Percentiles rank a stretch among this genome's conserved stretches.
phyloP scores from a whole-genome alignment of 2,113 vertebrate species.

The Antechinus stuartii region DNA sequence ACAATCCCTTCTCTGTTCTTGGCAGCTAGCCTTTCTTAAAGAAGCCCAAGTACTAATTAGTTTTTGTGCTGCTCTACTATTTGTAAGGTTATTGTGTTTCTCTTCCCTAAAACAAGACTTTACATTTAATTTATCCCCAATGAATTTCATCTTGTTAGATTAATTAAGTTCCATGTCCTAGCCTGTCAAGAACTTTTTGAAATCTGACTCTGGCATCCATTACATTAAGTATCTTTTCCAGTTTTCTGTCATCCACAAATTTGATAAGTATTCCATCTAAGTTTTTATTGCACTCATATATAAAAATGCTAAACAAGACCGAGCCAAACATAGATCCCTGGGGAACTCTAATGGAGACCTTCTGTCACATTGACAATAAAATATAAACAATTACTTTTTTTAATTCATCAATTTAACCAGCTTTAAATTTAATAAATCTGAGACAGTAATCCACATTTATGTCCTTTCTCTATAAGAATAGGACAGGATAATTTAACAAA shows the following conservation, averaged over 20 bases:
- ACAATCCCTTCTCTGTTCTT: background rate
- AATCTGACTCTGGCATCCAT: background rate
- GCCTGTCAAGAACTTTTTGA: background rate
- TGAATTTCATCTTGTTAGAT: background rate
- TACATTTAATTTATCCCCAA: background rate
- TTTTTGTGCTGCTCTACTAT: background rate
- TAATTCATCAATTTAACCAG: background rate
- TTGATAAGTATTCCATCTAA: background rate
- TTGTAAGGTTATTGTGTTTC: background rate
- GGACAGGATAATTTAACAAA: background rate
- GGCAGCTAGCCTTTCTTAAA: background rate
- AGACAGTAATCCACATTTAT: background rate
- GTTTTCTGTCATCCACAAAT: background rate
- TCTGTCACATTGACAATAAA: background rate
- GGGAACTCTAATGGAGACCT: background rate
- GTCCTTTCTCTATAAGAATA: background rate
- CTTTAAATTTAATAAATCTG: background rate
- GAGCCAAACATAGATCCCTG: background rate
- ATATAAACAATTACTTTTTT: background rate
- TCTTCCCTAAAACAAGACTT: background rate
- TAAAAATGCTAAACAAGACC: background rate
- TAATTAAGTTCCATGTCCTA: background rate
- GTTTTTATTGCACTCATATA: background rate
- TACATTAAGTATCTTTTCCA: background rate
- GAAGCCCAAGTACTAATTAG: background rate